phyloP scores from a whole-genome alignment of 23 tunicate species.

The Diplosoma virens region DNA sequence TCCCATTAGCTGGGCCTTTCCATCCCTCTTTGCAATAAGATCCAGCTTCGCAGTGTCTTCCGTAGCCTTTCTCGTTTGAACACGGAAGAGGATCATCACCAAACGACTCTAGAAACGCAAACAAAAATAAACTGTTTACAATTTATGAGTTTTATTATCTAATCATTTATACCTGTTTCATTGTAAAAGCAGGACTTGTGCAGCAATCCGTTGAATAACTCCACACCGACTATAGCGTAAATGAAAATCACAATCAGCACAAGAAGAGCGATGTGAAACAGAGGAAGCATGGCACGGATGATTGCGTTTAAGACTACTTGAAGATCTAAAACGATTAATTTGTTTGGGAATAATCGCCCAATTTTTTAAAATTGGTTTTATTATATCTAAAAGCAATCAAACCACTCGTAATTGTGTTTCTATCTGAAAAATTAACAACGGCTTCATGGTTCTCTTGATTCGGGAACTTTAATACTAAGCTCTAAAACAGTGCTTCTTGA shows the following conservation, averaged over 20 bases:
- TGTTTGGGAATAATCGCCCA: no score
- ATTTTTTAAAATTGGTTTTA: no score
- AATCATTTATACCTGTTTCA: neutral
- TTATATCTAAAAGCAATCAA: no score
- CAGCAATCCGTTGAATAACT: conserved; percentile 87
- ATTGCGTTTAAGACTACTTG: conserved; percentile 98
- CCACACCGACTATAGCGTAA: conserved; percentile 93
- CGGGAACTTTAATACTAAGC: no score
- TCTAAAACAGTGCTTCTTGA: no score
- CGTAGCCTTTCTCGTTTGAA: neutral
- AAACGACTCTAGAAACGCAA: neutral
- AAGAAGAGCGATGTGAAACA: conserved; percentile 91
- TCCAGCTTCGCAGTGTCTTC: conserved; percentile 57
- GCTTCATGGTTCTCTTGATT: no score
- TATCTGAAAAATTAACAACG: no score
- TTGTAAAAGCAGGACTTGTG: conserved; percentile 81
- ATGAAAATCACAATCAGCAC: conserved; percentile 95
- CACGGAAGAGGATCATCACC: conserved; percentile 72
- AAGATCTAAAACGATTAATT: conserved; percentile 78
- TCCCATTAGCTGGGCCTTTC: conserved; percentile 93
- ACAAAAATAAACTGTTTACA: neutral
- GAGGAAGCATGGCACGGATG: conserved; percentile 96
- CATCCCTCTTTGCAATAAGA: conserved; percentile 62
- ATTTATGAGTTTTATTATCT: no score
- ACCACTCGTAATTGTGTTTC: no score